Conservation (phyloP, 2,888 invertebrate species). For the Drosophila suboccidentalis region DNA sequence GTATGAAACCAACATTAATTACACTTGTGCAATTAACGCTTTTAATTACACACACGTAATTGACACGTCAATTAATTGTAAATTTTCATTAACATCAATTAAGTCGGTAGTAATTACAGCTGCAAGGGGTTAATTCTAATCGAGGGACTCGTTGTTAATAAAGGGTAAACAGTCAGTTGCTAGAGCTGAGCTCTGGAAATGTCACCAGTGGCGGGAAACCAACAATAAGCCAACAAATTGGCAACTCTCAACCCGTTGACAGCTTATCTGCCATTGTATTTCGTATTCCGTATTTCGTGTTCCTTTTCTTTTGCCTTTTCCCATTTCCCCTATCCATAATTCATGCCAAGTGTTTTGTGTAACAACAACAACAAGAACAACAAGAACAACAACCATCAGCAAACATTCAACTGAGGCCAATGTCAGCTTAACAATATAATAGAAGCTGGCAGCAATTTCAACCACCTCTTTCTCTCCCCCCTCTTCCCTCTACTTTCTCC, state of each 20-base stretch:
- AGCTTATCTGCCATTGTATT: constrained; percentile 51
- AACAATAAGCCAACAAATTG: constrained; percentile 59
- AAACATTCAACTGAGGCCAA: constrained; percentile 46
- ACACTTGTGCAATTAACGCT: too few relatives aligned
- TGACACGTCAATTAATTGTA: not conserved
- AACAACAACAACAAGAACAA: constrained; percentile 13
- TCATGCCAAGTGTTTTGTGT: constrained; percentile 57
- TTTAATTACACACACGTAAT: too few relatives aligned
- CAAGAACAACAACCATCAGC: constrained; percentile 18
- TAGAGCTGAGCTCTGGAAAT: constrained; percentile 3
- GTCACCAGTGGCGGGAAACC: constrained; percentile 27
- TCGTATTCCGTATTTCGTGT: constrained; percentile 4
- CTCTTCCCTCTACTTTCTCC: not conserved
- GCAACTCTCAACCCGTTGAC: constrained; percentile 60
- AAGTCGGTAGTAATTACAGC: not conserved
- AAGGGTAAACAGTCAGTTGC: not conserved
- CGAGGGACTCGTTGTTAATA: not conserved
- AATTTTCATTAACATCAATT: not conserved
- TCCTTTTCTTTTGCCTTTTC: constrained; percentile 8
- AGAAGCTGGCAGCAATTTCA: constrained; percentile 40
- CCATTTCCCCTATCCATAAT: constrained; percentile 44
- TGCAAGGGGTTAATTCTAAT: not conserved
- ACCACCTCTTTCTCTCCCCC: not conserved
- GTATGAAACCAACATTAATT: too few relatives aligned
- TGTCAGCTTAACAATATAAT: constrained; percentile 64